Evolutionary conservation across 1,140 invertebrate genomes (phyloP).

Genomic region (Diachasma alloeum): DNA sequence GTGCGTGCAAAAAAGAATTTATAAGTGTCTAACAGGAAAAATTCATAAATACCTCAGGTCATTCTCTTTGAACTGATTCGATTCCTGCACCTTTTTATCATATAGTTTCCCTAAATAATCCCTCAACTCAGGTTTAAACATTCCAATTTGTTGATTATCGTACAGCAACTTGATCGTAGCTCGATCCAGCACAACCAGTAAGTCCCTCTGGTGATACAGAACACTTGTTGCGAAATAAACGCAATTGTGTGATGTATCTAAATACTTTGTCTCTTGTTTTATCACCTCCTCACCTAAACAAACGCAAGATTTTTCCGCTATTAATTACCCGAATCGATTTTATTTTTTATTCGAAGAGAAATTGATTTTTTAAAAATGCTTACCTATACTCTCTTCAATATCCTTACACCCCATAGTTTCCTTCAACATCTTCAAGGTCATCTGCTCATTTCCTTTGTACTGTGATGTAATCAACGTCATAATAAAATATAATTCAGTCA

Average conservation of each 20-base stretch:
- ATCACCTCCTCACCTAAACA: background rate
- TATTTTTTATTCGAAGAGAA: no score
- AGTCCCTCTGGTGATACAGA: conserved; percentile 58
- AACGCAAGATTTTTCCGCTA: background rate
- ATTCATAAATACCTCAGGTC: conserved; percentile 33
- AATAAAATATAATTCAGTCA: conserved; percentile 70
- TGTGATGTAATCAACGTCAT: conserved; percentile 64
- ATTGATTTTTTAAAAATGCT: background rate
- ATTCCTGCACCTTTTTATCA: conserved; percentile 36
- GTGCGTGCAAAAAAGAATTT: no score
- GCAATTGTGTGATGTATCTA: conserved; percentile 67
- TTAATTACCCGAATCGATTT: no score
- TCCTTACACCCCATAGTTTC: conserved; percentile 42
- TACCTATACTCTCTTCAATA: conserved; percentile 27
- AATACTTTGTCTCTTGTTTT: conserved; percentile 31
- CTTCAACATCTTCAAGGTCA: conserved; percentile 33
- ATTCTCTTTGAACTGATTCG: conserved; percentile 36
- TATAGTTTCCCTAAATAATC: conserved; percentile 52
- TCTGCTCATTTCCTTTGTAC: conserved; percentile 33
- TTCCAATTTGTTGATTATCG: conserved; percentile 65
- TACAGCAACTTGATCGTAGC: conserved; percentile 65
- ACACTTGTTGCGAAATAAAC: conserved; percentile 70
- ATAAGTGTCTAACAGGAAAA: background rate
- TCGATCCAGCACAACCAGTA: conserved; percentile 67
- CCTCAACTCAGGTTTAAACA: conserved; percentile 63